Conservation (phyloP, 2,797 vertebrate species). For the Platyrinchus mystaceus region DNA sequence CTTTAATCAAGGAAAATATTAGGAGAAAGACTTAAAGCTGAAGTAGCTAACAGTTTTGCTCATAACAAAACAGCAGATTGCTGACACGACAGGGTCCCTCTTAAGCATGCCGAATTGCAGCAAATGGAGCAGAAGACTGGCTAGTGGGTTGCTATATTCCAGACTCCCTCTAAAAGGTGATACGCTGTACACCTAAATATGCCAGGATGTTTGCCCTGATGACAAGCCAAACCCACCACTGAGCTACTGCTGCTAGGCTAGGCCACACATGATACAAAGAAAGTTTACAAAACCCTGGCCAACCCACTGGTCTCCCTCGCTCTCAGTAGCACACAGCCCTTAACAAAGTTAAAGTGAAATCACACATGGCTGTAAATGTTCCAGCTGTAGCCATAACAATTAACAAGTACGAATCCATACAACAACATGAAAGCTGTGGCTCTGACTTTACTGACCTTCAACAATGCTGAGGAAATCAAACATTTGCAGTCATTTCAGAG, state of each 20-base stretch:
- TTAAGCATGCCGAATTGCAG: not conserved
- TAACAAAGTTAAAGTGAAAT: not conserved
- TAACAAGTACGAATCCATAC: not conserved
- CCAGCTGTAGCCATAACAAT: not conserved
- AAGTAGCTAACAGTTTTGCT: slow-evolving; percentile 51
- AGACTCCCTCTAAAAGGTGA: not conserved
- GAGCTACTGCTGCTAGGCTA: not conserved
- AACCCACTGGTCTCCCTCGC: not conserved
- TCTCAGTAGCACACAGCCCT: not conserved
- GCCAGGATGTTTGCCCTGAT: not conserved
- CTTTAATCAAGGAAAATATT: slow-evolving; percentile 41
- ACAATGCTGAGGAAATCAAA: not conserved
- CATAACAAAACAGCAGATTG: slow-evolving; percentile 56
- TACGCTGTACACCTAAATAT: not conserved
- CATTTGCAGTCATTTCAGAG: not conserved
- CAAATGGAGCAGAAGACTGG: slow-evolving; percentile 62
- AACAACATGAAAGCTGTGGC: not conserved
- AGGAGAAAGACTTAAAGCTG: slow-evolving; percentile 26
- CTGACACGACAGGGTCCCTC: slow-evolving; percentile 32
- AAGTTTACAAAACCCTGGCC: not conserved
- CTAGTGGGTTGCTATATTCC: not conserved
- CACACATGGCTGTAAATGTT: rapidly evolving
- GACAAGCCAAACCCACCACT: slow-evolving; percentile 24
- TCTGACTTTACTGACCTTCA: not conserved
- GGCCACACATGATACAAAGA: not conserved